Evolutionary conservation across 1,140 invertebrate genomes (phyloP).

Genomic region (Drosophila varians): DNA sequence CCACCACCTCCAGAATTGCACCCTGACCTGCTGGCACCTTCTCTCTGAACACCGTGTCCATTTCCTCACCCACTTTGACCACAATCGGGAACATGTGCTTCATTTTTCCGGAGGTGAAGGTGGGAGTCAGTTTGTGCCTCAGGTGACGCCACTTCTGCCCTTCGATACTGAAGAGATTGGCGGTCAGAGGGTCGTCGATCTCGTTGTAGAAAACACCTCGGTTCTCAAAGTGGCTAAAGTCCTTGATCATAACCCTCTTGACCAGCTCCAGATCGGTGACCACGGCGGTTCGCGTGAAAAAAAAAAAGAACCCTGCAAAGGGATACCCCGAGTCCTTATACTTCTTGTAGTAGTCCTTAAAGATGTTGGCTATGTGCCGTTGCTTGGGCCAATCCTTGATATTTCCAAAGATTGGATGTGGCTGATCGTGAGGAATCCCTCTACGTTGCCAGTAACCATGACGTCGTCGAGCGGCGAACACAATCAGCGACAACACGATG

Average conservation of each 20-base stretch:
- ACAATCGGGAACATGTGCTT: conserved; percentile 85
- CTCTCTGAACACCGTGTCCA: conserved; percentile 65
- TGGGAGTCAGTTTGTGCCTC: conserved; percentile 84
- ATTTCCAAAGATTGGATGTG: conserved; percentile 52
- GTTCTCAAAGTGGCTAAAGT: conserved; percentile 85
- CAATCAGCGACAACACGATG: conserved; percentile 30
- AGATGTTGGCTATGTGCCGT: conserved; percentile 48
- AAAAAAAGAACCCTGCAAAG: conserved; percentile 69
- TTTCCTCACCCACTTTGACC: conserved; percentile 68
- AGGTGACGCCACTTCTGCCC: conserved; percentile 85
- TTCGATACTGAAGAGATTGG: conserved; percentile 83
- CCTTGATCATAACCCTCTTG: conserved; percentile 86
- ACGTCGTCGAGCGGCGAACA: conserved; percentile 51
- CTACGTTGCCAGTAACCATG: conserved; percentile 66
- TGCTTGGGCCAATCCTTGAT: conserved; percentile 81
- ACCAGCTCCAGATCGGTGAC: conserved; percentile 85
- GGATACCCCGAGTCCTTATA: conserved; percentile 47
- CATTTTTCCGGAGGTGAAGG: conserved; percentile 86
- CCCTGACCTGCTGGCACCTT: conserved; percentile 3
- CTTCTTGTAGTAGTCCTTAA: conserved; percentile 58
- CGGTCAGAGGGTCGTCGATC: conserved; percentile 84
- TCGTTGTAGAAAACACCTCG: conserved; percentile 84
- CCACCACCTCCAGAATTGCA: conserved; percentile 68
- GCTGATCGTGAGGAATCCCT: conserved; percentile 61
- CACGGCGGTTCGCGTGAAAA: conserved; percentile 45